Base-by-base conservation (phyloP, 2,888 invertebrate genomes). In the Brachycybe producta region DNA sequence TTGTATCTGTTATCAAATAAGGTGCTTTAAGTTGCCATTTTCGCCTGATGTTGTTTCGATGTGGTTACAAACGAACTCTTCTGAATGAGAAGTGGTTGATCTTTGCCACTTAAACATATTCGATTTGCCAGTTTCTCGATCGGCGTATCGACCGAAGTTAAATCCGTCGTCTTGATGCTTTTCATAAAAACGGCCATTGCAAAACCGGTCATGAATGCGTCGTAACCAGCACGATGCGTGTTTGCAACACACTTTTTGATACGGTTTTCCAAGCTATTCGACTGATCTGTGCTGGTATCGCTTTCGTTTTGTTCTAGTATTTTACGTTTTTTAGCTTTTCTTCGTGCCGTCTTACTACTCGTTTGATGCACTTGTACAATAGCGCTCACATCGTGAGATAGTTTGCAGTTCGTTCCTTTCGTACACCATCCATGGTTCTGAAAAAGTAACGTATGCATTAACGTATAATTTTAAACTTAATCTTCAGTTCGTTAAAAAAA, bases 191-290 rank as follows among this genome's bases (percentile, higher is more conserved):
- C 57, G 3, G 66, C 62, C 57, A 68, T 63, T 30, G 62, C 60
- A 53, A 62, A 68, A 3, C 67, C 69, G 13, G 70, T 70, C 69
- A 69, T 70, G 54, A 69, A 70, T 1, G 69, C 66, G 60, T 70
- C 70, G 59, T 63, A 67, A 0, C 69, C 69, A 38, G 70, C 67
- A 15, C 67, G 54, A 57, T 70, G 70, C 2, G 32, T 49, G 23
- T 24, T 46, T 1, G 23, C 36, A 24, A 65, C 62, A 4, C 62
- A 23, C 11, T 4, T 32, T 19, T 19, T 17, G 21, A 5, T n/a
- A 4, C n/a, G 36, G 26, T 21, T 48, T 28, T 21, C 36, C 26
- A n/a, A 7, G 34, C 23, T 34, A 1, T 3, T 17, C 17, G 2
- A 11, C n/a, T 3, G 32, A 17, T 19, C 19, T 4, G 45, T 8